Evolutionary conservation across 1,140 invertebrate genomes (phyloP).

Genomic region (Mylabris phalerata): DNA sequence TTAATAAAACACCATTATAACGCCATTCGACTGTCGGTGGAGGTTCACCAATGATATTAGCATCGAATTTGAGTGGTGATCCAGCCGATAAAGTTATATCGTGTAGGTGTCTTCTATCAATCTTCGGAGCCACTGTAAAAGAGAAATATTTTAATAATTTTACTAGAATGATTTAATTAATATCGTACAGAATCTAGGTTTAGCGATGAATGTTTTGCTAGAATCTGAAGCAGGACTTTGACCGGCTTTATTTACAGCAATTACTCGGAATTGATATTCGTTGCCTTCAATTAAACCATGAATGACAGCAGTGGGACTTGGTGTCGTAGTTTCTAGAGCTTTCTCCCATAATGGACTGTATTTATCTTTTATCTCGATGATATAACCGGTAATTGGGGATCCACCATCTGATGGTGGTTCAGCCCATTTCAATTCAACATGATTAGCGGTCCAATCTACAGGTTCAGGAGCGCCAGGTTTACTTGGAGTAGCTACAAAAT

Average conservation of each 20-base stretch:
- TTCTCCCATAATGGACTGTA: slow-evolving; percentile 91
- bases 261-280: slow-evolving; percentile 97
- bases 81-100: slow-evolving; percentile 88
- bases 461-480: slow-evolving; percentile 81
- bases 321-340: slow-evolving; percentile 69
- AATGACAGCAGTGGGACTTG: slow-evolving; percentile 65
- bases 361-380: slow-evolving; percentile 96
- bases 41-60: slow-evolving; percentile 85
- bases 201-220: slow-evolving; percentile 84
- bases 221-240: slow-evolving; percentile 81
- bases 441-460: slow-evolving; percentile 86
- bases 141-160: background rate
- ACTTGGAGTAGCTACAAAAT: slow-evolving; percentile 58
- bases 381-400: slow-evolving; percentile 86
- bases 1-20: slow-evolving; percentile 54
- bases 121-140: slow-evolving; percentile 80
- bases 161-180: background rate
- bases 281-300: slow-evolving; percentile 91
- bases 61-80: slow-evolving; percentile 86
- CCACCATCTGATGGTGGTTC: slow-evolving; percentile 80
- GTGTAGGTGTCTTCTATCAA: slow-evolving; percentile 83
- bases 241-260: slow-evolving; percentile 92
- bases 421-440: slow-evolving; percentile 81
- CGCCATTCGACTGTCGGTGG: slow-evolving; percentile 87
- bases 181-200: slow-evolving; percentile 73